A percentile compares a stretch with the other conserved stretches of the same genome.
These are phyloP conservation scores for Mnemiopsis leidyi DNA, from an alignment of 37 sponge, comb jelly and placozoan species.

Conservation along the genomic window DNA sequence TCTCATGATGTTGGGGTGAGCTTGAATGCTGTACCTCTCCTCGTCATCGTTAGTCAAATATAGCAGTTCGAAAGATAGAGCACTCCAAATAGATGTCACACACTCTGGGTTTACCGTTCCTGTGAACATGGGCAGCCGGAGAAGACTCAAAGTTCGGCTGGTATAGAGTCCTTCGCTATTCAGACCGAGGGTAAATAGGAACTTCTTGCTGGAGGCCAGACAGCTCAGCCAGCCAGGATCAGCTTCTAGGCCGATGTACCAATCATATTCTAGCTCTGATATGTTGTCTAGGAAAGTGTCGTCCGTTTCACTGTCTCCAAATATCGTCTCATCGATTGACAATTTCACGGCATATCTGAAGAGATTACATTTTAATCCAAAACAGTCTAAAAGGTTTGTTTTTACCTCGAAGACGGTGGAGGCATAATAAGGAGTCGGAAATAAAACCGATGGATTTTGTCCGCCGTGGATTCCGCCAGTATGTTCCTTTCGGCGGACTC, in stretches of 20 bases:
- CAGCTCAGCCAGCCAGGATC: conserved; percentile 69
- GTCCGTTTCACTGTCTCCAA: conserved; percentile 70
- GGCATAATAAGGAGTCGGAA: no score
- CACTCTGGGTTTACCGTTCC: conserved; percentile 73
- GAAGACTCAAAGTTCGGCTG: conserved; percentile 73
- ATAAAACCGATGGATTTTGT: no score
- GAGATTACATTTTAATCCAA: no score
- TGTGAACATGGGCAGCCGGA: conserved; percentile 72
- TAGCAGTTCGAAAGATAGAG: conserved; percentile 77
- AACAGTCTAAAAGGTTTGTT: no score
- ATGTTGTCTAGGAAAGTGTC: conserved; percentile 71
- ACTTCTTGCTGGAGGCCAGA: conserved; percentile 62
- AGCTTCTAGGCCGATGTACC: conserved; percentile 72
- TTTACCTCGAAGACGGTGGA: no score
- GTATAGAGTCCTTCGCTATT: conserved; percentile 73
- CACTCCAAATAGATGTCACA: conserved; percentile 73
- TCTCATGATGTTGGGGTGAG: conserved; percentile 75
- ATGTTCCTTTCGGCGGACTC: no score
- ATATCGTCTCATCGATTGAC: conserved; percentile 74
- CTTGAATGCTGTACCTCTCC: conserved; percentile 92
- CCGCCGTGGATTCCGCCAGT: no score
- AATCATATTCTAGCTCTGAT: conserved; percentile 68
- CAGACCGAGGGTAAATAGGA: conserved; percentile 75
- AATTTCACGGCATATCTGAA: conserved; percentile 86
- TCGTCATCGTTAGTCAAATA: conserved; percentile 92